Percentiles rank a stretch among this genome's conserved stretches.
phyloP scores from a whole-genome alignment of 2,888 invertebrate genomes.

The Rhingia campestris region DNA sequence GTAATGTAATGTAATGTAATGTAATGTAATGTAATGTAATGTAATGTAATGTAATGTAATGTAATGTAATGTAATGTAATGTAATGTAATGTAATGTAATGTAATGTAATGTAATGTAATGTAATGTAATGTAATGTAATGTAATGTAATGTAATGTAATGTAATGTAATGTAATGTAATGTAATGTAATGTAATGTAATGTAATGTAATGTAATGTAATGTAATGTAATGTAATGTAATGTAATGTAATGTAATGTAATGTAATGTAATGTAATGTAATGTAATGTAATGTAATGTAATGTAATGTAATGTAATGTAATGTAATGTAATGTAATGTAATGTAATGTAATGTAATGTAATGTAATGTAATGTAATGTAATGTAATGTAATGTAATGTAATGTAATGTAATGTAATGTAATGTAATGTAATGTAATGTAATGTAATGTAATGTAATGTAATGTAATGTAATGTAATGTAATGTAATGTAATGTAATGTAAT shows the following conservation, averaged over 20 bases:
- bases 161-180: slow-evolving; percentile 1
- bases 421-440: too few species aligned
- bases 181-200: not conserved
- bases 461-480: slow-evolving; percentile 7
- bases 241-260: slow-evolving; percentile 1
- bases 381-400: too few species aligned
- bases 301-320: slow-evolving; percentile 7
- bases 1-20: slow-evolving; percentile 17
- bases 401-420: too few species aligned
- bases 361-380: too few species aligned
- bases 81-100: slow-evolving; percentile 17
- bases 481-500: too few species aligned
- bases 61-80: slow-evolving; percentile 14
- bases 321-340: too few species aligned
- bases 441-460: too few species aligned
- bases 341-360: too few species aligned
- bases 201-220: not conserved
- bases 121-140: slow-evolving; percentile 7
- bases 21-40: slow-evolving; percentile 6
- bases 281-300: too few species aligned
- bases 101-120: slow-evolving; percentile 17
- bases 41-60: slow-evolving; percentile 13
- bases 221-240: not conserved
- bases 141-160: slow-evolving; percentile 2
- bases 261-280: too few species aligned